Evolutionary conservation across 2,797 vertebrate species (phyloP).

Genomic region (Rhabdomys pumilio): DNA sequence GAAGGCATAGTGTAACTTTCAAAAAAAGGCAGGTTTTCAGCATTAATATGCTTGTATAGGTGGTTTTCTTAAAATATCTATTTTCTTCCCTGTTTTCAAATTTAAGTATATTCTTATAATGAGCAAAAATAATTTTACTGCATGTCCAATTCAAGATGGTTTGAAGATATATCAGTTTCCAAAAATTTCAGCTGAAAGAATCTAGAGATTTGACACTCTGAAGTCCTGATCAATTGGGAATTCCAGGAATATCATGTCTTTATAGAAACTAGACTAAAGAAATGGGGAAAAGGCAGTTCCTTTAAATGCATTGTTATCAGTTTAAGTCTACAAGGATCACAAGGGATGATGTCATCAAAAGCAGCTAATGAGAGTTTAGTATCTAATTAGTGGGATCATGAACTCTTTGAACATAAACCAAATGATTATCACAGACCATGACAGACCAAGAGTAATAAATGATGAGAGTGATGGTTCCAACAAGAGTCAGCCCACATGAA

Average conservation of each 20-base stretch:
- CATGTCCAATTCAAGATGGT: not conserved
- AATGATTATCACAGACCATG: not conserved
- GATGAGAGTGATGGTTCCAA: not conserved
- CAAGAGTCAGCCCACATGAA: not conserved
- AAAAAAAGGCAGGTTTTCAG: not conserved
- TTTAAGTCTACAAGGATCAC: not conserved
- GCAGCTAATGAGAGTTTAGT: not conserved
- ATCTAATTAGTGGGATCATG: not conserved
- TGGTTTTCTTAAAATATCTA: not conserved
- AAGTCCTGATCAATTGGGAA: not conserved
- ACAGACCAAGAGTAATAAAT: not conserved
- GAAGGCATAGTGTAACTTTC: not conserved
- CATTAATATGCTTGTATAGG: not conserved
- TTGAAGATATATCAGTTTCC: not conserved
- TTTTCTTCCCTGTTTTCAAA: not conserved
- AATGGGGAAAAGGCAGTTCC: too few species aligned
- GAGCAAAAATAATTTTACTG: not conserved
- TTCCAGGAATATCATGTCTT: not conserved
- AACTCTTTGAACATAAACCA: not conserved
- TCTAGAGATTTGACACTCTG: too few species aligned
- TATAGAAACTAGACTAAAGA: not conserved
- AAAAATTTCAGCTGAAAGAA: not conserved
- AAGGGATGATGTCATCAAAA: not conserved
- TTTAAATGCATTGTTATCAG: not conserved
- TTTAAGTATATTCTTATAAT: not conserved